Evolutionary conservation across 2,113 vertebrate genomes (phyloP).

Genomic region (Apodemus speciosus): DNA sequence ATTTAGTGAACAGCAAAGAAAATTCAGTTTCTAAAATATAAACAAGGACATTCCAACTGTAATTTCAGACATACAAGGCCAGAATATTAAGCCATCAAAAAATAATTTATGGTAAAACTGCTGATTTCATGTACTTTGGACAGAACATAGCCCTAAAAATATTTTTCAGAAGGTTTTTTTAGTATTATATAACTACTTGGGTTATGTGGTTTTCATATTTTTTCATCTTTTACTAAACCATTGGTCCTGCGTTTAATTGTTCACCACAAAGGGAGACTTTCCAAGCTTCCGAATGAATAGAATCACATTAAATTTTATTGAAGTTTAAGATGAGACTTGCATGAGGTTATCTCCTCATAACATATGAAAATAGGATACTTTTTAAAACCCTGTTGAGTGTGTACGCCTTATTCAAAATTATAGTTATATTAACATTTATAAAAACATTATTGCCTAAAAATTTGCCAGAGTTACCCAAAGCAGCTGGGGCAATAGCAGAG

Average conservation of each 20-base stretch:
- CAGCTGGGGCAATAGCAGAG: background rate
- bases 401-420: constrained; percentile 10
- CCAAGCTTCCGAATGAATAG: constrained; percentile 58
- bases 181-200: constrained; percentile 74
- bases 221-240: constrained; percentile 73
- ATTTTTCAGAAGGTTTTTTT: constrained; percentile 67
- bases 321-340: constrained; percentile 43
- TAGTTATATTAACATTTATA: background rate
- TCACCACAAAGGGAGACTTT: constrained; percentile 59
- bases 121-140: constrained; percentile 63
- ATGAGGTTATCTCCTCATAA: constrained; percentile 5
- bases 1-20: constrained; percentile 9
- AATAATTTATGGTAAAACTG: constrained; percentile 68
- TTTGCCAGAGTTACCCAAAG: constrained; percentile 30
- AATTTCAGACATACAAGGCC: constrained; percentile 60
- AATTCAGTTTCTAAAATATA: constrained; percentile 22
- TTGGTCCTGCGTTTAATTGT: constrained; percentile 66
- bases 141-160: constrained; percentile 67
- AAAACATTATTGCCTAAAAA: constrained; percentile 8
- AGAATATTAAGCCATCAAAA: constrained; percentile 73
- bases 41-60: constrained; percentile 24
- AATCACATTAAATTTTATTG: constrained; percentile 47
- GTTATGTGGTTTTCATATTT: constrained; percentile 77
- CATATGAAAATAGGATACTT: constrained; percentile 38
- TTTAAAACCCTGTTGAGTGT: background rate